Base-by-base conservation (phyloP, 2,888 invertebrate species). In the Catotricha subobsoleta region DNA sequence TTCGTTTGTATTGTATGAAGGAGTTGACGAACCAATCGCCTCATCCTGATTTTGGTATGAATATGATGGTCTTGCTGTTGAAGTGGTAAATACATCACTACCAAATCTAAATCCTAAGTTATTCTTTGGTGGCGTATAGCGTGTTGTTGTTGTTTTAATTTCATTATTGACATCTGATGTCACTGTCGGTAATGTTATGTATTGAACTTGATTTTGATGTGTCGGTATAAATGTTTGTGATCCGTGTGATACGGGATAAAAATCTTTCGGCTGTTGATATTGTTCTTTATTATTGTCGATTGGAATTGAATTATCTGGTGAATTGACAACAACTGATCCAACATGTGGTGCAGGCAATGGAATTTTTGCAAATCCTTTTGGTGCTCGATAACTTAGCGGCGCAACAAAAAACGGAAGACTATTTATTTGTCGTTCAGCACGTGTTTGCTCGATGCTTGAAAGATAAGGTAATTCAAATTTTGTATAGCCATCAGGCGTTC, bases 301-400 rank as follows among this genome's bases (percentile, higher is more conserved):
- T 19, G 48, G 45, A 43, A 16, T 41, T 39, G 36, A 43, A 16
- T 35, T 35, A 3, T 44, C 36, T 12, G 37, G 48, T 44, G 71
- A 67, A 50, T 77, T 76, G 2, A 86, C 71, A 0, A 87, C 81
- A 3, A 87, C 81, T 1, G 84, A 84, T 1, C 86, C 86, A 1
- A 87, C 83, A 51, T 87, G 86, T 1, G 86, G 86, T 12, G 83
- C 77, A 1, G 86, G 86, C 55, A 87, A 72, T 1, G 83, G 76
- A 46, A 87, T 86, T 61, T 86, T 87, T 0, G 81, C 79, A 54
- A 82, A 86, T 3, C 86, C 86, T 37, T 72, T 67, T 1, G 84
- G 86, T n/a, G 84, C 76, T 48, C 78, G 76, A 52, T 84, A 87
- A 52, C 81, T 86, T 19, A 84, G 59, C 0, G 86, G 86, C 1